Base-by-base conservation (phyloP, 2,888 invertebrate genomes). In the Ryuthela nishihirai region DNA sequence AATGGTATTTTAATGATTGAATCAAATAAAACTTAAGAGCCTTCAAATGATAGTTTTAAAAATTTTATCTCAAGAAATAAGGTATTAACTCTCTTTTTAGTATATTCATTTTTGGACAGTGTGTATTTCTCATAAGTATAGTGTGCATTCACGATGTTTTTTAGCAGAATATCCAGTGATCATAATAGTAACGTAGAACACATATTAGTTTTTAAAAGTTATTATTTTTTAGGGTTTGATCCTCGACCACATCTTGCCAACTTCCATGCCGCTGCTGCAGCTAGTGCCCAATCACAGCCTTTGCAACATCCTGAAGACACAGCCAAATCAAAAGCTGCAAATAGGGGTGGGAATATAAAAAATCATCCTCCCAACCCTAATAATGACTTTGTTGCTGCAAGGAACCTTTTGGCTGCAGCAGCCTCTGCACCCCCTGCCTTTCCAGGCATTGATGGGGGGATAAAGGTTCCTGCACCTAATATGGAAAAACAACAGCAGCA, bases 171-270 rank as follows among this genome's bases (percentile, higher is more conserved):
- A n/a, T n/a, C n/a, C n/a, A n/a, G n/a, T n/a, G n/a, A n/a, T n/a
- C n/a, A 3, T 32, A 15, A 32, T 32, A 32, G 32, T 32, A n/a
- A n/a, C 15, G 12, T 32, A 32, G 15, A 32, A 32, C 3, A 20
- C n/a, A n/a, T n/a, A 1, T 2, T 29, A 29, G n/a, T 29, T 12
- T 21, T 21, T 12, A 40, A 12, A 17, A 6, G n/a, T 36, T 44
- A 23, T 10, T 32, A 32, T 21, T 35, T 35, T 34, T 39, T 39
- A 65, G 65, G 65, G 12, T 65, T 65, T 36, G 65, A 65, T 34
- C 65, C 63, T 25, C 62, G 64, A 24, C 49, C 54, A 18, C 65
- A 64, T 21, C 39, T 65, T 34, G 62, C 63, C 7, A 64, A 64
- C 32, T 62, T 64, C 49, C 60, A 58, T 32, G 46, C 48, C 23